Evolutionary conservation across 2,888 invertebrate genomes (phyloP).

Genomic region (Griposia aprilina): DNA sequence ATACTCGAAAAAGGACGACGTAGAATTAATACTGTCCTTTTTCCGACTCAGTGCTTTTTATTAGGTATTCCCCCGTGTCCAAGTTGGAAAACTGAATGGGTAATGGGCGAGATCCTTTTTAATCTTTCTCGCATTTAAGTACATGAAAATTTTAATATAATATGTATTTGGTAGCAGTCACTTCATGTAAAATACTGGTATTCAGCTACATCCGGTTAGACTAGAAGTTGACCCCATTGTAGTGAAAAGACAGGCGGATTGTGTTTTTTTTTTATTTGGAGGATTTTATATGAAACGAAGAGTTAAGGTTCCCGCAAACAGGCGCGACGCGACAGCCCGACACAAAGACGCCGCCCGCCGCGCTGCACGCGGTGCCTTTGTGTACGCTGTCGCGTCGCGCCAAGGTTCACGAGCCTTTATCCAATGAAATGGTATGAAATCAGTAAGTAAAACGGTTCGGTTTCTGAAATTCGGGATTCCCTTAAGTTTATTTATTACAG

Average conservation of each 20-base stretch:
- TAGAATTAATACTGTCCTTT: conserved; percentile 11
- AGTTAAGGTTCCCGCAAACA: too few species aligned
- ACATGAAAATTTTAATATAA: background rate
- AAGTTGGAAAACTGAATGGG: conserved; percentile 39
- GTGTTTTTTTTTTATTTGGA: background rate
- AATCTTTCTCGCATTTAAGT: background rate
- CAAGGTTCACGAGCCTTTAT: too few species aligned
- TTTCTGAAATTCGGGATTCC: background rate
- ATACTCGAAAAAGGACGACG: conserved; percentile 24
- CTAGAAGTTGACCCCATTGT: too few species aligned
- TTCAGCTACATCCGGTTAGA: too few species aligned
- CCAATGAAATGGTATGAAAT: too few species aligned
- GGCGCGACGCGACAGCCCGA: too few species aligned
- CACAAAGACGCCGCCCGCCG: too few species aligned
- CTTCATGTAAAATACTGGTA: too few species aligned
- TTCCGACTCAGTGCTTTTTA: conserved; percentile 30
- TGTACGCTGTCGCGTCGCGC: too few species aligned
- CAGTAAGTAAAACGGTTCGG: background rate
- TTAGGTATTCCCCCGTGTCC: conserved; percentile 30
- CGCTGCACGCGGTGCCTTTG: too few species aligned
- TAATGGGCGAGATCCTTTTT: conserved; percentile 38
- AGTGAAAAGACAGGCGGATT: too few species aligned
- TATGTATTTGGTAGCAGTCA: background rate
- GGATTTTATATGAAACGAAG: background rate
- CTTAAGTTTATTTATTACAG: background rate